Evolutionary conservation across 2,113 vertebrate species (phyloP).

Genomic region (Atherinomorus stipes): DNA sequence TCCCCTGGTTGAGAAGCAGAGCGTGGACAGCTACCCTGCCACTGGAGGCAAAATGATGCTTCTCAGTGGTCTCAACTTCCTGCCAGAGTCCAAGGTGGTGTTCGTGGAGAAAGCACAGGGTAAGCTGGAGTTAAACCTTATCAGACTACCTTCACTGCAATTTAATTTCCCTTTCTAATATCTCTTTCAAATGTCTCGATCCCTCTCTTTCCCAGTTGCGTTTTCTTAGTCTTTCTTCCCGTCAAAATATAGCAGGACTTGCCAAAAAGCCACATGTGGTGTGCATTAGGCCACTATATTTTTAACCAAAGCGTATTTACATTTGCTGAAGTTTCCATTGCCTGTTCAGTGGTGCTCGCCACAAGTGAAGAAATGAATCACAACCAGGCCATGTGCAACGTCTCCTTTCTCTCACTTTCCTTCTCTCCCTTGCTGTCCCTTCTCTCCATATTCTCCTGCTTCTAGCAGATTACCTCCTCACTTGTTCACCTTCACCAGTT

Average conservation of each 20-base stretch:
- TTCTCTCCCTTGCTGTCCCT: slow-evolving; percentile 41
- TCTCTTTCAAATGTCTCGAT: slow-evolving; percentile 52
- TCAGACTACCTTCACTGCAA: slow-evolving; percentile 37
- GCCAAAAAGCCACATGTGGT: slow-evolving; percentile 84
- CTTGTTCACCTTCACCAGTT: slow-evolving; percentile 25
- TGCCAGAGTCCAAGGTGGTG: slow-evolving; percentile 96
- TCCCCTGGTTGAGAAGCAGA: slow-evolving; percentile 97
- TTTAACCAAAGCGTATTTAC: slow-evolving; percentile 88
- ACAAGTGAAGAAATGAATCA: slow-evolving; percentile 85
- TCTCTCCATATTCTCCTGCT: slow-evolving; percentile 41
- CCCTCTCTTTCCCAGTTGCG: slow-evolving; percentile 35
- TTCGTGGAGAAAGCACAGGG: slow-evolving; percentile 98
- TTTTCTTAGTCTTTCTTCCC: slow-evolving; percentile 71
- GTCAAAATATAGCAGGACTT: slow-evolving; percentile 82
- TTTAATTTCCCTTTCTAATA: slow-evolving; percentile 47
- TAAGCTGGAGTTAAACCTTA: slow-evolving; percentile 68
- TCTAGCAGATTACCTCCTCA: slow-evolving; percentile 52
- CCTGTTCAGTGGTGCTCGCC: slow-evolving; percentile 81
- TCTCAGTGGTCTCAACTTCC: slow-evolving; percentile 94
- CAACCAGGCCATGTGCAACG: slow-evolving; percentile 79
- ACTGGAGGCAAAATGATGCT: slow-evolving; percentile 94
- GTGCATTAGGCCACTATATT: slow-evolving; percentile 85
- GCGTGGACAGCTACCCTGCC: slow-evolving; percentile 89
- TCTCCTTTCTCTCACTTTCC: slow-evolving; percentile 71
- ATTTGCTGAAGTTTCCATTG: slow-evolving; percentile 87